phyloP scores from a whole-genome alignment of 2,888 invertebrate genomes.

The Cheilosia pagana region DNA sequence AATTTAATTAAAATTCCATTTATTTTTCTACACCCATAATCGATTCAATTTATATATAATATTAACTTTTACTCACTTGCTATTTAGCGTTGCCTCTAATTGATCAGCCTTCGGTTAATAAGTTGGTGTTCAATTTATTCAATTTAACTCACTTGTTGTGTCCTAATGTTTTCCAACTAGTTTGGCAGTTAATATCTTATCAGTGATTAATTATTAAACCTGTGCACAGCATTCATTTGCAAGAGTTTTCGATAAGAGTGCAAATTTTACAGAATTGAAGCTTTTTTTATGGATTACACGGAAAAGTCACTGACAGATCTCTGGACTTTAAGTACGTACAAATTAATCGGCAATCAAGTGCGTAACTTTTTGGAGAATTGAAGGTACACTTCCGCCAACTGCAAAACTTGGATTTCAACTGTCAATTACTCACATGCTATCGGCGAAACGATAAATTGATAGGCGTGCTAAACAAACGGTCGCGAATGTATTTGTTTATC shows the following conservation, averaged over 20 bases:
- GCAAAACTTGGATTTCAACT: not conserved
- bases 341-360: not conserved
- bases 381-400: not conserved
- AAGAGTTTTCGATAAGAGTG: not conserved
- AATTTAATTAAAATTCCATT: not conserved
- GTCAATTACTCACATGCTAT: not conserved
- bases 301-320: too few species aligned
- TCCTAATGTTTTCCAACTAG: not conserved
- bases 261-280: too few species aligned
- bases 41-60: not conserved
- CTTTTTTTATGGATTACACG: not conserved
- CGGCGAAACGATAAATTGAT: slow-evolving; percentile 3
- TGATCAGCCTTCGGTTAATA: slow-evolving; percentile 14
- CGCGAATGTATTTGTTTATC: slow-evolving; percentile 22
- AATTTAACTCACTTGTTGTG: slow-evolving; percentile 17
- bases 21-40: not conserved
- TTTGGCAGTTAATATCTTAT: slow-evolving; percentile 26
- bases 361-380: not conserved
- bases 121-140: slow-evolving; percentile 34
- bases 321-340: too few species aligned
- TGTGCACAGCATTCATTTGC: slow-evolving; percentile 3
- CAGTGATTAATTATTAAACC: slow-evolving; percentile 1
- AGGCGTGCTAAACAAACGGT: slow-evolving; percentile 1
- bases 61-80: slow-evolving; percentile 23
- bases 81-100: slow-evolving; percentile 2